Evolutionary conservation across 2,888 invertebrate species (phyloP), one percentile per base, ranked within the genome.

Genomic region (Epinotia ramella): DNA sequence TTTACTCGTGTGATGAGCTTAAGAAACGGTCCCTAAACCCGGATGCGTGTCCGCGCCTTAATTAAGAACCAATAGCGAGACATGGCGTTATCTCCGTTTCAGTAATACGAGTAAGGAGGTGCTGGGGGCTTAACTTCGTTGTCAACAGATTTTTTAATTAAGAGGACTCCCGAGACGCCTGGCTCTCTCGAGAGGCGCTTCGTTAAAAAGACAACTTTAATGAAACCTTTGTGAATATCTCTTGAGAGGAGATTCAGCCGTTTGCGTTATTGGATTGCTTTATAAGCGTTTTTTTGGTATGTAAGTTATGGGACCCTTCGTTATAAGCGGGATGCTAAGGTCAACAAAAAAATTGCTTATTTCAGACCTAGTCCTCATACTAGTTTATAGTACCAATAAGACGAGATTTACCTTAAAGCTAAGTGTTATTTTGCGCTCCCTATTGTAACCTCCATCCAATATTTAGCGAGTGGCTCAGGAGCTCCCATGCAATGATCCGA

Each of bases 71-170:
- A 20, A 20, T 24, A 64, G 4, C 2, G 18, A 20, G 24, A 49
- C 46, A 2, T 53, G 66, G 53, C 28, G 53, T 33, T 24, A 59
- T 64, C n/a, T 64, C 56, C 0, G 56, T 57, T 16, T 28, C 70
- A 7, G 16, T 68, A 44, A 20, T 53, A 28, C 24, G 24, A 28
- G 24, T 28, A 65, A 33, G 49, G 28, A 28, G 40, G 9, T 9
- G 40, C 33, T n/a, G 40, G 57, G 62, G 9, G 12, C 64, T 56
- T 56, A 72, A 64, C 46, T 65, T 57, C 11, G 53, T 67, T 67
- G 67, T 66, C 63, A 70, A 72, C 24, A 63, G 64, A 57, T 59
- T 73, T 73, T 75, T 76, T 72, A 76, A 76, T 76, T 67, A 76
- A 76, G 72, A 72, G 71, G 16, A 7, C 44, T 56, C n/a, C 57